These are phyloP conservation scores for Lysiphlebus fabarum DNA, from an alignment of 1,140 invertebrate genomes.

Conservation along the genomic window DNA sequence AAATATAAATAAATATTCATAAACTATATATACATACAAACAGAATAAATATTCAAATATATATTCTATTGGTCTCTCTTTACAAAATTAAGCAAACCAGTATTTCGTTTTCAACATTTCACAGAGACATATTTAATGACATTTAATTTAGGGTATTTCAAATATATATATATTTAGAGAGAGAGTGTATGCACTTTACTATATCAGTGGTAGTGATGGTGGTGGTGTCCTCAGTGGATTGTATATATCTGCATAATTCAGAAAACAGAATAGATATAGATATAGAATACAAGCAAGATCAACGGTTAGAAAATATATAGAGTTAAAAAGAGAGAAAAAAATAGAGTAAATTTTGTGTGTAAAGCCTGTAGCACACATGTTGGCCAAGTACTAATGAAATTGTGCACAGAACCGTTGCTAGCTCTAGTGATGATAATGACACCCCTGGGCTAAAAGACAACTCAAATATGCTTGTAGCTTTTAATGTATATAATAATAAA, in stretches of 20 bases:
- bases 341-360: too few relatives aligned
- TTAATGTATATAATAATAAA: background rate
- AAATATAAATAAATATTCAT: too few relatives aligned
- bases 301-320: slow-evolving; percentile 8
- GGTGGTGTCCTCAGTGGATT: slow-evolving; percentile 5
- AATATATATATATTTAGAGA: too few relatives aligned
- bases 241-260: slow-evolving; percentile 14
- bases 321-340: background rate
- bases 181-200: background rate
- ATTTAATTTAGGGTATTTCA: background rate
- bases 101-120: too few relatives aligned
- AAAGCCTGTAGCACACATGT: too few relatives aligned
- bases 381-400: slow-evolving; percentile 15
- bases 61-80: too few relatives aligned
- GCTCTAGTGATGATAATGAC: slow-evolving; percentile 9
- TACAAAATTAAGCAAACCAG: too few relatives aligned
- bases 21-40: too few relatives aligned
- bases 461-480: too few relatives aligned
- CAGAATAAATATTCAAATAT: too few relatives aligned
- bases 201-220: slow-evolving; percentile 10
- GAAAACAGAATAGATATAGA: too few relatives aligned
- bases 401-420: slow-evolving; percentile 16
- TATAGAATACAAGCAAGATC: background rate
- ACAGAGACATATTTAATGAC: background rate
- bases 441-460: background rate